Base-by-base conservation (phyloP, 2,797 vertebrate species). In the Melanotaenia pygmaea region DNA sequence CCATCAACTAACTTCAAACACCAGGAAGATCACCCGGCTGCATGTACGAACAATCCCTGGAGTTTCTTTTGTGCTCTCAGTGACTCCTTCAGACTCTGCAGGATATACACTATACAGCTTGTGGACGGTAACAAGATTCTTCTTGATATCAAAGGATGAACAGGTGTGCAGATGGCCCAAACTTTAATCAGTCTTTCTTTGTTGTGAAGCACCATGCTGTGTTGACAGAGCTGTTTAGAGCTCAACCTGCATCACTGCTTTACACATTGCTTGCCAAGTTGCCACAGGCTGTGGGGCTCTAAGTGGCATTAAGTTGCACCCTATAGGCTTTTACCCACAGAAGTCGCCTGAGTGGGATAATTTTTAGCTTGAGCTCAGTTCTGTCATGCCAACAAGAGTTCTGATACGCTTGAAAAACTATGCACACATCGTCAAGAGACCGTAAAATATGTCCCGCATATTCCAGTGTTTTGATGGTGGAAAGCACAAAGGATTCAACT, bases 111-210 rank as follows among this genome's bases (percentile, higher is more conserved):
- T 35, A 62, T 37, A 1, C 65, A 26, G 78, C 30, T 1, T 18
- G 6, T 50, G 79, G 72, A 76, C 59, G 43, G 84, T 78, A 85
- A 76, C 64, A 47, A 56, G 70, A 81, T 72, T 61, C 53, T 73
- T 76, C 85, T 81, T 86, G 74, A 86, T 90, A 88, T 83, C 59
- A 77, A 77, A 69, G 84, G 80, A 79, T 82, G 77, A 81, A 82
- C 88, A 91, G 88, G 89, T 92, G 91, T 89, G 88, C 74, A 54
- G 71, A 83, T 43, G 18, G 45, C 64, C 67, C 56, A 34, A 74
- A 82, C 80, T 85, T 78, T 89, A 86, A 89, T 91, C 88, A 90
- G 76, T 56, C 76, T 64, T 64, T 77, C 72, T 89, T 92, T 92
- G 90, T 91, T 78, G 82, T 67, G 59, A 64, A 68, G 62, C 35